Percentiles rank a stretch among this genome's conserved stretches.
Conservation (phyloP, 2,888 invertebrate species). For the Eupithecia centaureata region DNA sequence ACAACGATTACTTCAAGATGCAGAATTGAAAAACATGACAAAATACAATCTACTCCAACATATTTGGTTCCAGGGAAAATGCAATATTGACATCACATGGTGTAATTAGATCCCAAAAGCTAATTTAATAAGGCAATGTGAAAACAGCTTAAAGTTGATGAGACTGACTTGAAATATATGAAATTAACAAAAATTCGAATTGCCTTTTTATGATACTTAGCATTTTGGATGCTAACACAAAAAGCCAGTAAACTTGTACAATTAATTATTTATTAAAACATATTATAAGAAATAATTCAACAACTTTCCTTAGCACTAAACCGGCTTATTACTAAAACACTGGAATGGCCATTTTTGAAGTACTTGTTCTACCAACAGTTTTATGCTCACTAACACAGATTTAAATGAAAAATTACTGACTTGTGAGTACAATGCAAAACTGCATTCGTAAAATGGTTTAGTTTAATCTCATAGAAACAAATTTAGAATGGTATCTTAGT, state of each 20-base stretch:
- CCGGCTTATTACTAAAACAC: conserved; percentile 12
- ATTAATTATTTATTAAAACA: conserved; percentile 50
- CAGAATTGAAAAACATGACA: conserved; percentile 82
- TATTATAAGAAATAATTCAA: conserved; percentile 36
- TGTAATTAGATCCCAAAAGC: conserved; percentile 76
- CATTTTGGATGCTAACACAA: neutral
- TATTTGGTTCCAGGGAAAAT: conserved; percentile 96
- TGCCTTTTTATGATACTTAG: neutral
- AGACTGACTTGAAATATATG: neutral
- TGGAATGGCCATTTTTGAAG: conserved; percentile 16
- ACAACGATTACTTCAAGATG: conserved; percentile 50
- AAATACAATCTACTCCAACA: conserved; percentile 89
- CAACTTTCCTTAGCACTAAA: conserved; percentile 33
- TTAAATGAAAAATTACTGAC: neutral
- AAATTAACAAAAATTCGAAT: neutral
- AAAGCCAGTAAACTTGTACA: neutral
- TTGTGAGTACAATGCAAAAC: neutral
- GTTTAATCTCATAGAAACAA: conserved; percentile 1
- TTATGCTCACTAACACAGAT: neutral
- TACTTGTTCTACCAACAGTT: neutral
- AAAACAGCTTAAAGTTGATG: neutral
- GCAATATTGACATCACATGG: conserved; percentile 90
- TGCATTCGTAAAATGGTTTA: neutral
- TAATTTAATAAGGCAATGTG: neutral
- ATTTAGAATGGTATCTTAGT: neutral